phyloP scores from a whole-genome alignment of 2,888 invertebrate genomes.

The Dione juno region DNA sequence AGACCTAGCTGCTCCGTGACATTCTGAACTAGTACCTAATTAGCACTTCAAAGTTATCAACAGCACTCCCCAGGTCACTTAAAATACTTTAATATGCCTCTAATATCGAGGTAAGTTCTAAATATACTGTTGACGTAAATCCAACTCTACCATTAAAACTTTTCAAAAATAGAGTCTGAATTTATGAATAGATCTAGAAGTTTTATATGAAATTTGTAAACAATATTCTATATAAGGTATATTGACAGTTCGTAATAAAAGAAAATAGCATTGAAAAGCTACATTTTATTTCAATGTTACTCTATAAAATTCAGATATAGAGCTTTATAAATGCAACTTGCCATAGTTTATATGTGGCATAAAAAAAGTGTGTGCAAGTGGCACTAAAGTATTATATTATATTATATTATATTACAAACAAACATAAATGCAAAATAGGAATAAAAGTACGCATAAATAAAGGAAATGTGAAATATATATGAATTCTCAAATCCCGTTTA shows the following conservation, averaged over 20 bases:
- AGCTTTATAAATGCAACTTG: neutral
- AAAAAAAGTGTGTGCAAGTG: too few species aligned
- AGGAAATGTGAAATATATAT: too few species aligned
- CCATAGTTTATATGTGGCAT: neutral
- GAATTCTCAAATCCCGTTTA: too few species aligned
- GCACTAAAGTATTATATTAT: too few species aligned
- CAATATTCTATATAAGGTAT: too few species aligned
- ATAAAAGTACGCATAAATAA: too few species aligned
- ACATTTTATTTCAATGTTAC: neutral
- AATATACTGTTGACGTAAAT: neutral
- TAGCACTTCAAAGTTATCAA: constrained; percentile 6
- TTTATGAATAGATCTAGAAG: too few species aligned
- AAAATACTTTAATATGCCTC: constrained; percentile 4
- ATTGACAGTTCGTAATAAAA: too few species aligned
- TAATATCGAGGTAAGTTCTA: neutral
- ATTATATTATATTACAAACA: too few species aligned
- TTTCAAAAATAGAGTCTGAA: too few species aligned
- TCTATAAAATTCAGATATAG: neutral
- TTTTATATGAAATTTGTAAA: too few species aligned
- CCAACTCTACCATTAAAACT: neutral
- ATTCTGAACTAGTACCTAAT: constrained; percentile 11
- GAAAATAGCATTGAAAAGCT: neutral
- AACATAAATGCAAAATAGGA: too few species aligned
- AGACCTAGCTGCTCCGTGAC: neutral
- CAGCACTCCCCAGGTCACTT: neutral